Percentiles rank a stretch among this genome's conserved stretches.
Conservation (phyloP, 1,140 invertebrate species). For the Drosophila aff. region DNA sequence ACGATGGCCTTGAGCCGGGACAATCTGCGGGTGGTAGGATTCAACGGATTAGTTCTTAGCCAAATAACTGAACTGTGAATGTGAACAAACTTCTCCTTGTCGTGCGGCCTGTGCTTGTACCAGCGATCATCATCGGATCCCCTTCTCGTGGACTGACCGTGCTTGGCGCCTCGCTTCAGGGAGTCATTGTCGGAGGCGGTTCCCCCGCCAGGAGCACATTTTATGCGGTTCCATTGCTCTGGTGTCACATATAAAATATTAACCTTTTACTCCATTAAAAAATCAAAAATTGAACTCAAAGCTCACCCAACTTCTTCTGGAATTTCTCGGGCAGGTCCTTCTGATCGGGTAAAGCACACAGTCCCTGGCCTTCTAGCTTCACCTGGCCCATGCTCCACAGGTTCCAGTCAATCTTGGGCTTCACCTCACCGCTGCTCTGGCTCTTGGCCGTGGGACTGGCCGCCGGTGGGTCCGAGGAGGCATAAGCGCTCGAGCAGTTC, state of each 20-base stretch:
- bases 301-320: constrained; percentile 88
- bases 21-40: constrained; percentile 84
- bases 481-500: constrained; percentile 53
- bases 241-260: neutral
- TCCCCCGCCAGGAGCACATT: constrained; percentile 63
- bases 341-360: constrained; percentile 86
- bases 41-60: neutral
- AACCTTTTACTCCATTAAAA: neutral
- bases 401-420: constrained; percentile 90
- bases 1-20: constrained; percentile 88
- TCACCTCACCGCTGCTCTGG: constrained; percentile 67
- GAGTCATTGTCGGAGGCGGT: constrained; percentile 74
- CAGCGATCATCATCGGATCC: constrained; percentile 78
- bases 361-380: constrained; percentile 83
- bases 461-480: constrained; percentile 59
- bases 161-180: constrained; percentile 65
- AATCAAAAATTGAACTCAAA: neutral
- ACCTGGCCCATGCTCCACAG: constrained; percentile 87
- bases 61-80: neutral
- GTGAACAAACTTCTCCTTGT: constrained; percentile 73
- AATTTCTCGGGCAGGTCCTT: constrained; percentile 89
- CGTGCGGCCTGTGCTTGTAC: constrained; percentile 75
- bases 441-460: constrained; percentile 85
- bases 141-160: constrained; percentile 51
- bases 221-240: constrained; percentile 90